Evolutionary conservation across 2,888 invertebrate genomes (phyloP).

Genomic region (Mantis religiosa): DNA sequence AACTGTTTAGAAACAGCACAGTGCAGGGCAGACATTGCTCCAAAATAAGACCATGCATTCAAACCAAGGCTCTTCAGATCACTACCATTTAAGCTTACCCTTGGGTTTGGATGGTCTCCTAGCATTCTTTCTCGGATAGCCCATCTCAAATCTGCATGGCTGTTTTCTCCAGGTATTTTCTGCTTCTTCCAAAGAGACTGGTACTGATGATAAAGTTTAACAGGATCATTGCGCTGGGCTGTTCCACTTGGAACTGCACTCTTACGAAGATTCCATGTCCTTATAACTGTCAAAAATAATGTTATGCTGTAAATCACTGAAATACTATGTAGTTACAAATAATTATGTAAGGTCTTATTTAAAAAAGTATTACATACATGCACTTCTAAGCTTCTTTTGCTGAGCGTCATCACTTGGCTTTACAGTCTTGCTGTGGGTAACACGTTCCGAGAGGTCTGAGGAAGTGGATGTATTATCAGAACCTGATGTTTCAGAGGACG

Average conservation of each 20-base stretch:
- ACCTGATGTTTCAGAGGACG: neutral
- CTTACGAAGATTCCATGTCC: conserved; percentile 49
- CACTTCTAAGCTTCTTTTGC: neutral
- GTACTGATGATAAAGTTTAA: conserved; percentile 72
- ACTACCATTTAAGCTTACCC: conserved; percentile 32
- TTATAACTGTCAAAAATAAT: conserved; percentile 51
- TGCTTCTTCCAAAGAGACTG: conserved; percentile 68
- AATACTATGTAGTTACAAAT: no score
- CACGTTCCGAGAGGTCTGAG: neutral
- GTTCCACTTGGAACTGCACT: conserved; percentile 32
- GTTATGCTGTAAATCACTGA: no score
- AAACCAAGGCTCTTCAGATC: neutral
- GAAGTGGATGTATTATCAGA: neutral
- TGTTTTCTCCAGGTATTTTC: conserved; percentile 70
- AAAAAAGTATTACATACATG: neutral
- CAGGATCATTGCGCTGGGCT: conserved; percentile 59
- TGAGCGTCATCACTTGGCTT: neutral
- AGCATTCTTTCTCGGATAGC: conserved; percentile 65
- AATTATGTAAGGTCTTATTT: no score
- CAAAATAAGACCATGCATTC: no score
- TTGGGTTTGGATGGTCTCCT: conserved; percentile 45
- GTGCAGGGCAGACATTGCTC: no score
- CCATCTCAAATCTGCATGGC: conserved; percentile 65
- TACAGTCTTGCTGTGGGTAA: neutral
- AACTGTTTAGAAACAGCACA: no score